A percentile compares a stretch with the other conserved stretches of the same genome.
Evolutionary conservation across 2,113 vertebrate species (phyloP).

Genomic region (Alectura lathami): DNA sequence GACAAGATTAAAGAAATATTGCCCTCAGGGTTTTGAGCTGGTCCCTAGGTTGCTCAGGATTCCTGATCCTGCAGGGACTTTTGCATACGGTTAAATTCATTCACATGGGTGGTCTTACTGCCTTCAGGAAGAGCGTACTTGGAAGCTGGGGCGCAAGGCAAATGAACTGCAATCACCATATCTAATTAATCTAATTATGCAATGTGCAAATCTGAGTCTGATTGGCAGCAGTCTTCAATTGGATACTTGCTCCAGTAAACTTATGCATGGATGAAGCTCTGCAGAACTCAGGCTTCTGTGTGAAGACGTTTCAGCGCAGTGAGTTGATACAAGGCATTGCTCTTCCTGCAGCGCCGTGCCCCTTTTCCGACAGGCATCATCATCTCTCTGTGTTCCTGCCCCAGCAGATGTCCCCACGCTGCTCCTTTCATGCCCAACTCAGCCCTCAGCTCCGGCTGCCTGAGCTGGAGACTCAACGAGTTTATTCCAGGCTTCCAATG

Average conservation of each 20-base stretch:
- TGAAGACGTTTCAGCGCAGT: background rate
- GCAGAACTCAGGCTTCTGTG: background rate
- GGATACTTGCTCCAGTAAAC: background rate
- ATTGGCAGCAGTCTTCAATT: background rate
- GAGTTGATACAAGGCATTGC: background rate
- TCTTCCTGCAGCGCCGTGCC: fast-evolving
- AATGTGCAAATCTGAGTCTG: background rate
- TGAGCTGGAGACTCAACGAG: background rate
- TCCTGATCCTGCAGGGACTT: background rate
- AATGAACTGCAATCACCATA: background rate
- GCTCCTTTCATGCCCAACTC: background rate
- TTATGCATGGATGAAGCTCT: fast-evolving
- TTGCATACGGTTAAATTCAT: fast-evolving
- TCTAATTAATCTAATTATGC: background rate
- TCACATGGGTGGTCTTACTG: background rate
- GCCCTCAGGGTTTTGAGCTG: background rate
- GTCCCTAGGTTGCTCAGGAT: background rate
- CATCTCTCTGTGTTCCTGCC: background rate
- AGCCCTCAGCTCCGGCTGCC: background rate
- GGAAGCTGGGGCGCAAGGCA: background rate
- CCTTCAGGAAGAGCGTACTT: background rate
- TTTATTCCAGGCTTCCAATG: background rate
- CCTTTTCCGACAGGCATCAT: fast-evolving
- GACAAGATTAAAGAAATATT: background rate
- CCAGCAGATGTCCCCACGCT: background rate